Percentiles rank a stretch among this genome's conserved stretches.
These are phyloP conservation scores for Zeugodacus cucurbitae DNA, from an alignment of 1,140 invertebrate genomes.

Conservation along the genomic window DNA sequence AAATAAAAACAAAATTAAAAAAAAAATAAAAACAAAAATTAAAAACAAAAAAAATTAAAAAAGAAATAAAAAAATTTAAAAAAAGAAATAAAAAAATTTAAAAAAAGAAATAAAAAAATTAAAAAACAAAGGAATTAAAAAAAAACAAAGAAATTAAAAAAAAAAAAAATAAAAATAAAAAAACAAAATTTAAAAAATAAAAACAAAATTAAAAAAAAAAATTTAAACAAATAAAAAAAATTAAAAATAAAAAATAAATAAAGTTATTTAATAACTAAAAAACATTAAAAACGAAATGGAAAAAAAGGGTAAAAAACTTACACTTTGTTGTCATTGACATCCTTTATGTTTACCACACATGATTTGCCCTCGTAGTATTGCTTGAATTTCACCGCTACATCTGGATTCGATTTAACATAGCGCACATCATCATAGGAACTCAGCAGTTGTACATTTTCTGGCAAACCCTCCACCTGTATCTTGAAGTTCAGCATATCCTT, in stretches of 20 bases:
- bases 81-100: too few relatives aligned
- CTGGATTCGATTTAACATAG: conserved; percentile 61
- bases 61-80: neutral
- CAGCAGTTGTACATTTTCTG: conserved; percentile 54
- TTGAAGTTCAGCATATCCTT: conserved; percentile 60
- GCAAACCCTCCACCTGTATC: conserved; percentile 53
- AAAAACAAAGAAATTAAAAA: too few relatives aligned
- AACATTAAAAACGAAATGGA: too few relatives aligned
- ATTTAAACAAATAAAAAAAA: too few relatives aligned
- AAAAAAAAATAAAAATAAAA: neutral
- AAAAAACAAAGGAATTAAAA: neutral
- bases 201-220: too few relatives aligned
- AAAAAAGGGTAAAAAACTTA: conserved; percentile 48
- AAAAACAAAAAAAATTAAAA: neutral
- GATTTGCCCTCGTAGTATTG: conserved; percentile 60
- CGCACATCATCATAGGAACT: conserved; percentile 60
- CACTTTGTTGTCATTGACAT: conserved; percentile 64
- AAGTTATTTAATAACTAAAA: neutral
- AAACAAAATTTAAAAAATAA: too few relatives aligned
- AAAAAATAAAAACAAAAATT: neutral
- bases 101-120: too few relatives aligned
- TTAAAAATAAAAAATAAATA: neutral
- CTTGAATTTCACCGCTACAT: conserved; percentile 57
- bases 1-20: too few relatives aligned
- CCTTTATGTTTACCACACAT: conserved; percentile 56